These are phyloP conservation scores for Apis florea DNA, from an alignment of 1,140 invertebrate genomes.

Conservation along the genomic window DNA sequence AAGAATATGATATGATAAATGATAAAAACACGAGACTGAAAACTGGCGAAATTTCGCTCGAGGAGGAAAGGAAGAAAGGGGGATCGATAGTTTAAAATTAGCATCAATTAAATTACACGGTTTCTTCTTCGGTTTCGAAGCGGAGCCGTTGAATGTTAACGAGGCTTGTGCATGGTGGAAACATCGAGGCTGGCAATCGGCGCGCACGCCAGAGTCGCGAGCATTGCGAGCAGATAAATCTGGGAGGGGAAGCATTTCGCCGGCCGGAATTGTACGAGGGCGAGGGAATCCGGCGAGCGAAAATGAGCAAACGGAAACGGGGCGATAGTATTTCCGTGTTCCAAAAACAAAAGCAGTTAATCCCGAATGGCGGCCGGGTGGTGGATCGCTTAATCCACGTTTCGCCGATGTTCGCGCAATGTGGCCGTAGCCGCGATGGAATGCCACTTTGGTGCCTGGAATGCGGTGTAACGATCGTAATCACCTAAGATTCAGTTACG, in stretches of 20 bases:
- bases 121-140: background rate
- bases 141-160: background rate
- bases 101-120: background rate
- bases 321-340: constrained; percentile 52
- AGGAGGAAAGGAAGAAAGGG: too few species aligned
- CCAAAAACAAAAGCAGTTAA: constrained; percentile 66
- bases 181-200: constrained; percentile 14
- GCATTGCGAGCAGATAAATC: constrained; percentile 34
- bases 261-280: constrained; percentile 26
- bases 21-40: background rate
- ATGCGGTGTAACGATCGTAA: constrained; percentile 74
- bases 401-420: constrained; percentile 72
- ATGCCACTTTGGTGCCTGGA: constrained; percentile 74
- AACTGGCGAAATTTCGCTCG: background rate
- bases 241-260: constrained; percentile 14
- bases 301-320: constrained; percentile 42
- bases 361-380: constrained; percentile 57
- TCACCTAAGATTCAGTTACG: constrained; percentile 68
- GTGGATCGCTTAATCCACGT: constrained; percentile 68
- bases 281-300: constrained; percentile 24
- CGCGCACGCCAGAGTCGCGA: constrained; percentile 9
- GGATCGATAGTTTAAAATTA: constrained; percentile 1
- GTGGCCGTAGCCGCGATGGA: constrained; percentile 67
- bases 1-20: background rate
- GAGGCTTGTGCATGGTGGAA: background rate